These are phyloP conservation scores for Anas platyrhynchos DNA, from an alignment of 2,113 vertebrate species.

Conservation along the genomic window DNA sequence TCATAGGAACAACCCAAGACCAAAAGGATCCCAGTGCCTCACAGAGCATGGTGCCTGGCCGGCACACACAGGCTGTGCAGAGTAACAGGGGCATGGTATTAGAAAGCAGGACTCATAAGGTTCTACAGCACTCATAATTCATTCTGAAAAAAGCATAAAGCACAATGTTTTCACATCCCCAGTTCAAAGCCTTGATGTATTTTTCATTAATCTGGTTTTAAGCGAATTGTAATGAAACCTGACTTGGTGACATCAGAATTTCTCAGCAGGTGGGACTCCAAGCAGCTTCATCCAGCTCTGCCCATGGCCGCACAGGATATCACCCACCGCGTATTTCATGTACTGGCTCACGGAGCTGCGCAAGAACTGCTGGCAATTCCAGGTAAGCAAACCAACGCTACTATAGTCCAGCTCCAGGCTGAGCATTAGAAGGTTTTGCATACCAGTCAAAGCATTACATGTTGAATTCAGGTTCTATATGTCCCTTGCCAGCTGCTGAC, in stretches of 20 bases:
- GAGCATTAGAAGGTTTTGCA: neutral
- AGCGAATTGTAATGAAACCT: neutral
- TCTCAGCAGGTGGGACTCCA: neutral
- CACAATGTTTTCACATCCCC: neutral
- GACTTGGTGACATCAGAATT: neutral
- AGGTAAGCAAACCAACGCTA: rapidly evolving
- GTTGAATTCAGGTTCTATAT: rapidly evolving
- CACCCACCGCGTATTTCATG: rapidly evolving
- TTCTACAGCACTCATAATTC: rapidly evolving
- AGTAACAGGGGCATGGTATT: neutral
- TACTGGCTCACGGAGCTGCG: rapidly evolving
- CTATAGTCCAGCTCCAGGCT: neutral
- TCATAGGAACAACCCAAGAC: rapidly evolving
- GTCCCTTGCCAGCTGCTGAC: neutral
- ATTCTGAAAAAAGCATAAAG: neutral
- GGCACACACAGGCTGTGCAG: rapidly evolving
- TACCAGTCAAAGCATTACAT: too few relatives aligned
- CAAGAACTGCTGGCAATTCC: rapidly evolving
- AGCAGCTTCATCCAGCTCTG: neutral
- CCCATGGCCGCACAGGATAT: rapidly evolving
- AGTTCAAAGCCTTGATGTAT: neutral
- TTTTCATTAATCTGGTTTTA: neutral
- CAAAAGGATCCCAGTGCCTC: neutral
- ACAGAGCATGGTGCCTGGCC: neutral
- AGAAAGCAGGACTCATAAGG: neutral